These are phyloP conservation scores for Tenualosa thibaudeaui DNA, from an alignment of 2,797 vertebrate species.

Conservation along the genomic window DNA sequence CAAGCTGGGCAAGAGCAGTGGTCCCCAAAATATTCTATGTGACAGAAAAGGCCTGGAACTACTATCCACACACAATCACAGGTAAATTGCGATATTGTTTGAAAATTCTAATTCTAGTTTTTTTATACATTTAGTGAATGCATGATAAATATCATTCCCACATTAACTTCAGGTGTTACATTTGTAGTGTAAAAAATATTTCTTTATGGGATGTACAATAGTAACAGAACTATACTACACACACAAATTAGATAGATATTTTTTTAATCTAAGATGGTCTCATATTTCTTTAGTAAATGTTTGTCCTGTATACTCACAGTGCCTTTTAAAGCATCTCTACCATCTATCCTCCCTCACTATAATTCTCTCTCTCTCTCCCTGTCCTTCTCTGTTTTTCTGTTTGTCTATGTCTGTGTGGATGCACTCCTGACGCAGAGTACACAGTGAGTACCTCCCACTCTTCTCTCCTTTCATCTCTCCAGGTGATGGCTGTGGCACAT, in stretches of 20 bases:
- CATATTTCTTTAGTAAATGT: too few species aligned
- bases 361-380: constrained; percentile 36
- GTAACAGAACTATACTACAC: not conserved
- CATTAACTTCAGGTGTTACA: not conserved
- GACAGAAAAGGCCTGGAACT: constrained; percentile 99
- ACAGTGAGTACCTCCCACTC: constrained; percentile 46
- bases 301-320: too few species aligned
- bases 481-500: not conserved
- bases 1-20: constrained; percentile 95
- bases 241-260: not conserved
- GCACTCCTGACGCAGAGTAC: constrained; percentile 42
- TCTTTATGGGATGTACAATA: too few species aligned
- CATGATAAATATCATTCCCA: not conserved
- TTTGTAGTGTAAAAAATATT: not conserved
- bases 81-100: constrained; percentile 71
- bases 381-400: constrained; percentile 41
- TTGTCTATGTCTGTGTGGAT: constrained; percentile 20
- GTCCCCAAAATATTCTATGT: constrained; percentile 98
- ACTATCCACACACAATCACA: constrained; percentile 97
- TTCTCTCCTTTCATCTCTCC: constrained; percentile 2
- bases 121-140: not conserved
- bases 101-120: not conserved
- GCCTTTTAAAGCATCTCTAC: too few species aligned
- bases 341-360: not conserved
- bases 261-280: too few species aligned